These are phyloP conservation scores for Sabatieria punctata DNA, from an alignment of 2,888 invertebrate species.

Conservation along the genomic window DNA sequence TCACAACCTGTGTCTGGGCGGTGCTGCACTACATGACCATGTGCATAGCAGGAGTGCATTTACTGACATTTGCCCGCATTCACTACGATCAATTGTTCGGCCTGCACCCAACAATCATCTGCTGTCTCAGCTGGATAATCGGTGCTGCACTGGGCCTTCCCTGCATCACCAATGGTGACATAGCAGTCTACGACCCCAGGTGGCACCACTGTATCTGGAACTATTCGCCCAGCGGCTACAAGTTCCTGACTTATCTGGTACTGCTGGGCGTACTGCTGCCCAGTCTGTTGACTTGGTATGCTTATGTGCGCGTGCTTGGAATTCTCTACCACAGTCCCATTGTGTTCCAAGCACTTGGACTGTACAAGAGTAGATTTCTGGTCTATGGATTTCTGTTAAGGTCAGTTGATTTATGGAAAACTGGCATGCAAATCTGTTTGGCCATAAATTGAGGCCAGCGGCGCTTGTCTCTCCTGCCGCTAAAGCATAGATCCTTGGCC, in stretches of 20 bases:
- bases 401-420: no score
- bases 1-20: conserved; percentile 27
- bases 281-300: conserved; percentile 22
- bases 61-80: conserved; percentile 29
- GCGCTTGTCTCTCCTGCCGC: no score
- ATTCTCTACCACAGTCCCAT: conserved; percentile 29
- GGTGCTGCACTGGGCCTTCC: conserved; percentile 26
- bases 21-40: conserved; percentile 27
- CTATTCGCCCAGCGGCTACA: conserved; percentile 22
- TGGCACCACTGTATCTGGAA: conserved; percentile 26
- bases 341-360: conserved; percentile 28
- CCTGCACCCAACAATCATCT: conserved; percentile 20
- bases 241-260: conserved; percentile 27
- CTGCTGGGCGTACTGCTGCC: conserved; percentile 23
- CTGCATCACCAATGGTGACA: conserved; percentile 27
- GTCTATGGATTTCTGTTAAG: conserved; percentile 26
- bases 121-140: conserved; percentile 26
- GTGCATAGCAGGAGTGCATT: conserved; percentile 30
- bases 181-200: conserved; percentile 23
- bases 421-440: no score
- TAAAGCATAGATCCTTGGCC: no score
- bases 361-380: conserved; percentile 27
- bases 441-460: no score
- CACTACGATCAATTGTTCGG: conserved; percentile 32
- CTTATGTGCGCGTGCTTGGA: conserved; percentile 26